Evolutionary conservation across 2,888 invertebrate genomes (phyloP).

Genomic region (Marronus borbonicus): DNA sequence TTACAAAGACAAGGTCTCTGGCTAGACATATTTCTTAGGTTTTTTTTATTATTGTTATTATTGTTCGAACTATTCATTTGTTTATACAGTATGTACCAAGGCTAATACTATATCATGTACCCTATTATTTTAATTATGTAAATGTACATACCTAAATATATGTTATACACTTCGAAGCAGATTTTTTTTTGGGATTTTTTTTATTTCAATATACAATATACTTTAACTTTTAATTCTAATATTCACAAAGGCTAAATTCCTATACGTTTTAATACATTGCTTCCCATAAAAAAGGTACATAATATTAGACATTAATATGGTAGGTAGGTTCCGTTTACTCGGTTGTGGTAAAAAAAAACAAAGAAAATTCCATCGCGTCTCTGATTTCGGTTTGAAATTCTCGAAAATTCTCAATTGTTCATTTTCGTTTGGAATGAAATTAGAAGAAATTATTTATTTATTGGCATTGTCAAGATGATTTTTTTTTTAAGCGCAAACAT

Average conservation of each 20-base stretch:
- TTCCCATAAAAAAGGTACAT: constrained; percentile 65
- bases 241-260: constrained; percentile 1
- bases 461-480: too few species aligned
- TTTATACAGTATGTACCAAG: constrained; percentile 62
- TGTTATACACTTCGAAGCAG: too few species aligned
- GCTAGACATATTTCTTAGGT: constrained; percentile 58
- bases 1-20: constrained; percentile 46
- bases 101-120: constrained; percentile 54
- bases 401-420: too few species aligned
- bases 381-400: too few species aligned
- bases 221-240: neutral
- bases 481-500: too few species aligned
- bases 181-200: neutral
- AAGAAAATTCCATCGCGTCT: too few species aligned
- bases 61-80: constrained; percentile 65
- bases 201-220: neutral
- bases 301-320: constrained; percentile 67
- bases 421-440: too few species aligned
- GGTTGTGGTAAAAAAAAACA: too few species aligned
- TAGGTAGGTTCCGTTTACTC: constrained; percentile 56
- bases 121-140: neutral
- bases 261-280: constrained; percentile 9
- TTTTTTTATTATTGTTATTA: constrained; percentile 52
- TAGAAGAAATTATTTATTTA: too few species aligned
- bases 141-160: too few species aligned